Evolutionary conservation across 1,140 invertebrate species (phyloP).

Genomic region (Homarus americanus): DNA sequence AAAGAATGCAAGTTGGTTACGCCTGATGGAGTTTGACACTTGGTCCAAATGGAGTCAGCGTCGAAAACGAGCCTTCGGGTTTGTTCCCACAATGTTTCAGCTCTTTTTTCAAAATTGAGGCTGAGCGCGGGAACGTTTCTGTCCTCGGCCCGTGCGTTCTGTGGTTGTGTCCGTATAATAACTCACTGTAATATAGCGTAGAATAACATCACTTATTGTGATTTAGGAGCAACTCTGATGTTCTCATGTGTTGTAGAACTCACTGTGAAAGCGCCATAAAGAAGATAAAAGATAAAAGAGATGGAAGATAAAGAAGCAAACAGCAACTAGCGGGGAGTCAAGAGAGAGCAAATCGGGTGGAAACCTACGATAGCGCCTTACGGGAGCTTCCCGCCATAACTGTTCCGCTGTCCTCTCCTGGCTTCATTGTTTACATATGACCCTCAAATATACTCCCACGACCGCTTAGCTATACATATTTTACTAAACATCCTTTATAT

Average conservation of each 20-base stretch:
- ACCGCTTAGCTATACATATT: no score
- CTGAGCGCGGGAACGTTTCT: no score
- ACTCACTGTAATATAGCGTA: no score
- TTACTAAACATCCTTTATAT: no score
- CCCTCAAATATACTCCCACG: background rate
- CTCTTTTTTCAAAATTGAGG: background rate
- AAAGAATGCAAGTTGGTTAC: slow-evolving; percentile 66
- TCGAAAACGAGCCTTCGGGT: background rate
- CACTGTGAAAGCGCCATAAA: background rate
- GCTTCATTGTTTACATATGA: background rate
- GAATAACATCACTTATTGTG: no score
- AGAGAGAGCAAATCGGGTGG: slow-evolving; percentile 60
- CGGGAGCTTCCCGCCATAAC: background rate
- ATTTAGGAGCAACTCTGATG: no score
- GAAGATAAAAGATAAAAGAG: slow-evolving; percentile 4
- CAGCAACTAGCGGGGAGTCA: slow-evolving; percentile 17
- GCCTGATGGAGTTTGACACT: slow-evolving; percentile 64
- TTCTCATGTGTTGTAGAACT: no score
- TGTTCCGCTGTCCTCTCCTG: background rate
- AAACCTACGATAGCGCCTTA: slow-evolving; percentile 61
- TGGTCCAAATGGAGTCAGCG: slow-evolving; percentile 58
- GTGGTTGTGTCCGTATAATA: no score
- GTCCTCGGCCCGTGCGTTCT: no score
- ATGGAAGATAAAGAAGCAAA: slow-evolving; percentile 23
- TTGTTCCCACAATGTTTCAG: background rate